Base-by-base conservation (phyloP, 2,888 invertebrate species). In the Anthrax anthrax region DNA sequence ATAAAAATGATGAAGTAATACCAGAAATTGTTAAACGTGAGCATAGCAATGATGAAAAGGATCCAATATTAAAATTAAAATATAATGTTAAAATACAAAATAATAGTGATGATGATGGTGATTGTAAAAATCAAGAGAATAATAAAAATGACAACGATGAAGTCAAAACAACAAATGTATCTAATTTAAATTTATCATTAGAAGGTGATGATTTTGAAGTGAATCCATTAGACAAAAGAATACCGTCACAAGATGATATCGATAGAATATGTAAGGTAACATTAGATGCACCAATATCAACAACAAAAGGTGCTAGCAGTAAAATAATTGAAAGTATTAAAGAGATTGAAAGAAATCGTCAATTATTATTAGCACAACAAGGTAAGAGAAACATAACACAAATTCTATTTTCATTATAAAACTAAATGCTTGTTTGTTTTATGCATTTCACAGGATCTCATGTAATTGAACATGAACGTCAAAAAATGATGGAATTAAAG, bases 191-290 rank as follows among this genome's bases (percentile, higher is more conserved):
- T 58, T 54, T 67, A 8, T 65, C 68, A 34, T 55, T 68, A 47
- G 65, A 62, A 34, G 65, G 63, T 53, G 67, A 68, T 56, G 60
- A 65, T 49, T 67, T 65, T 43, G 67, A 67, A 50, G 65, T 67
- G 19, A 67, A 67, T 60, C 67, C 67, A 2, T 47, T 68, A 38
- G 68, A 67, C 47, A 59, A 60, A 13, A 60, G 67, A 44, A 73
- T 80, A 14, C 84, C 85, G 0, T 84, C 84, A n/a, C 83, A 85
- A 61, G 86, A 87, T 58, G 88, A 88, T 60, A 84, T 87, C 48
- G 87, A 87, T 63, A 75, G 87, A 55, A 89, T 90, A 60, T 85
- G 84, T n/a, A 82, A 85, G 64, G 83, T 89, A n/a, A 88, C 88
- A 1, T 79, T 78, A 16, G 81, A 84, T 61, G 84, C 88, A 2